A percentile compares a stretch with the other conserved stretches of the same genome.
Evolutionary conservation across 1,140 invertebrate species (phyloP).

Genomic region (Neodiprion fabricii): DNA sequence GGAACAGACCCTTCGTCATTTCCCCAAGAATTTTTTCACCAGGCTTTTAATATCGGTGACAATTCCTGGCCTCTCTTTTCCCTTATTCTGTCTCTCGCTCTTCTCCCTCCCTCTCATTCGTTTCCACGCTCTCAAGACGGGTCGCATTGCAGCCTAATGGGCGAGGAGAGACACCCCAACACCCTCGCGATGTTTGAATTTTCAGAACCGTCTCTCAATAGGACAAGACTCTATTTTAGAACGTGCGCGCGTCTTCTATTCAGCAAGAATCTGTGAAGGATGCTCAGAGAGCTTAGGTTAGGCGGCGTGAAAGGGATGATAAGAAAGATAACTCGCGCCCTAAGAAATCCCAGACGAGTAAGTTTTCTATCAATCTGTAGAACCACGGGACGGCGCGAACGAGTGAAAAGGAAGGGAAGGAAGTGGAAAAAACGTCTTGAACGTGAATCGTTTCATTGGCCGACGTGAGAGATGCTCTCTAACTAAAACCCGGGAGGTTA

Average conservation of each 20-base stretch:
- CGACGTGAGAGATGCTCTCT: background rate
- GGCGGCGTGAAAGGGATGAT: background rate
- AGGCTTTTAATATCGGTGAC: slow-evolving; percentile 1
- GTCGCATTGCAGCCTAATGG: background rate
- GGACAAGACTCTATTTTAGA: background rate
- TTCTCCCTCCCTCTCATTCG: background rate
- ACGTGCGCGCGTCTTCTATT: background rate
- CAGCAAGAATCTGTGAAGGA: background rate
- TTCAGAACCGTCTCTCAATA: background rate
- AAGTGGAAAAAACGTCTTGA: background rate
- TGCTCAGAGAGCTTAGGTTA: background rate
- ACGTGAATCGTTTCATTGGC: background rate
- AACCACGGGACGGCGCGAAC: too few species aligned
- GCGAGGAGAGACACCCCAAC: background rate
- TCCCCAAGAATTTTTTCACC: background rate
- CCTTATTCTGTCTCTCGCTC: background rate
- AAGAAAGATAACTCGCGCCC: background rate
- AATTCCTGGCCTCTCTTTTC: background rate
- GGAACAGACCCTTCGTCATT: background rate
- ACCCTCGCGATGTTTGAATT: background rate
- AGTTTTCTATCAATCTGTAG: too few species aligned
- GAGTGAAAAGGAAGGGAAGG: too few species aligned
- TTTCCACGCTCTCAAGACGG: background rate
- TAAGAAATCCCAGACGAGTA: background rate
- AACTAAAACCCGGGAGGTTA: background rate